Evolutionary conservation across 2,797 vertebrate species (phyloP).

Genomic region (Macroramphosus scolopax): DNA sequence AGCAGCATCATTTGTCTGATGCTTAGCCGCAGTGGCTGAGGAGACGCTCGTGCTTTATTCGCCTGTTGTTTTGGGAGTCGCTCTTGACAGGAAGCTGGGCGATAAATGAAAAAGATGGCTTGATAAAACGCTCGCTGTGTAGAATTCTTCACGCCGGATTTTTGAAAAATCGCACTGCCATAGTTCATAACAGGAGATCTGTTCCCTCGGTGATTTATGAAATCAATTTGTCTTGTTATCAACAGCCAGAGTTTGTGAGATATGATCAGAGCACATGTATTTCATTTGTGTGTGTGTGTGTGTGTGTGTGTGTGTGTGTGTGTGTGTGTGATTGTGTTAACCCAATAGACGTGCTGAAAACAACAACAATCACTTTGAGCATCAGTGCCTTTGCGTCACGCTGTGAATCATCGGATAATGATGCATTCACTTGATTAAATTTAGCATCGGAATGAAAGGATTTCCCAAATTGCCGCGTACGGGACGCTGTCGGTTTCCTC

Average conservation of each 20-base stretch:
- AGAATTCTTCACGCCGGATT: conserved; percentile 63
- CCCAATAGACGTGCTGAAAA: conserved; percentile 33
- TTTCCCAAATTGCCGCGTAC: conserved; percentile 15
- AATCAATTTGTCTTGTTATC: conserved; percentile 79
- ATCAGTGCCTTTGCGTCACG: conserved; percentile 32
- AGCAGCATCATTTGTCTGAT: conserved; percentile 56
- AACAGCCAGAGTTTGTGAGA: conserved; percentile 63
- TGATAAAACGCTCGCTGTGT: conserved; percentile 74
- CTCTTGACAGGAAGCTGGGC: conserved; percentile 69
- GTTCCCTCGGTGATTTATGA: conserved; percentile 75
- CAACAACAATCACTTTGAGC: conserved; percentile 30
- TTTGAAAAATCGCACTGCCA: conserved; percentile 56
- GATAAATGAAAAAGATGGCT: conserved; percentile 76
- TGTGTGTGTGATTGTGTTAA: conserved; percentile 6
- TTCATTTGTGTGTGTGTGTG: conserved; percentile 32
- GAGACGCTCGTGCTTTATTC: conserved; percentile 65
- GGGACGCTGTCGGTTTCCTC: conserved; percentile 7
- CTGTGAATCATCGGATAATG: conserved; percentile 31
- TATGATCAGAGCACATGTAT: conserved; percentile 63
- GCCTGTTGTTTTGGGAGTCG: conserved; percentile 65
- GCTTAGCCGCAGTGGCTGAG: conserved; percentile 53
- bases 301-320: conserved; percentile 10
- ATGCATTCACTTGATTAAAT: conserved; percentile 46
- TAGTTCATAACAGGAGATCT: conserved; percentile 62
- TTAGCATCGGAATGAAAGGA: conserved; percentile 31